A percentile compares a stretch with the other conserved stretches of the same genome.
Conservation (phyloP, 2,888 invertebrate species). For the Leptinotarsa tumamoca region DNA sequence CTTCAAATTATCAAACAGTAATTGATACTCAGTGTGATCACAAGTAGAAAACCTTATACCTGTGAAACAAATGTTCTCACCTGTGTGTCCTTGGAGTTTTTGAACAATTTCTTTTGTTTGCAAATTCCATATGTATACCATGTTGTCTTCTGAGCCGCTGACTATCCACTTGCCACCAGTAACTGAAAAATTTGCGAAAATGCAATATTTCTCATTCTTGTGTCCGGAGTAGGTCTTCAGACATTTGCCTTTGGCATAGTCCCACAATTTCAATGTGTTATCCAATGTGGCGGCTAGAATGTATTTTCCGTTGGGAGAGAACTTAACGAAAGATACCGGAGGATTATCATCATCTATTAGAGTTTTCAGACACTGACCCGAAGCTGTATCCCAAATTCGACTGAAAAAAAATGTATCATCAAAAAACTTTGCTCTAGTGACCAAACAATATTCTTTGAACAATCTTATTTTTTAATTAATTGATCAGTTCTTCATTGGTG, state of each 20-base stretch:
- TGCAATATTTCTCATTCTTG: constrained; percentile 99
- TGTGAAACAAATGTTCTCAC: constrained; percentile 67
- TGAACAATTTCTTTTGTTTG: constrained; percentile 99
- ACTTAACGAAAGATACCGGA: constrained; percentile 99
- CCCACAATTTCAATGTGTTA: constrained; percentile 98
- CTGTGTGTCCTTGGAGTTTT: constrained; percentile 95
- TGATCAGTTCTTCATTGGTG: too few relatives aligned
- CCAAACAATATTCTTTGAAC: too few relatives aligned
- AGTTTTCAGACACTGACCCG: constrained; percentile 98
- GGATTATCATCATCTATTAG: constrained; percentile 99
- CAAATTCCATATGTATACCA: constrained; percentile 99
- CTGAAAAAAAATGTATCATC: constrained; percentile 67
- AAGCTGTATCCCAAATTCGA: constrained; percentile 99
- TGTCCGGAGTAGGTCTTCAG: constrained; percentile 98
- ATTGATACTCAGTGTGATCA: too few relatives aligned
- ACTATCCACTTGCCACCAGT: constrained; percentile 99
- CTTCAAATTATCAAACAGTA: too few relatives aligned
- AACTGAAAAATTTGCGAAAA: constrained; percentile 99
- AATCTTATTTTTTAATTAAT: too few relatives aligned
- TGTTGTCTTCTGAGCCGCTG: constrained; percentile 98
- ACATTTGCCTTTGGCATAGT: constrained; percentile 98
- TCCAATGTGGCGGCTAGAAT: constrained; percentile 98
- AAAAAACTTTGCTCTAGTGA: too few relatives aligned
- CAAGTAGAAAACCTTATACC: too few relatives aligned
- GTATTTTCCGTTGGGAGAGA: constrained; percentile 99